phyloP scores from a whole-genome alignment of 2,888 invertebrate species.

The Drosophila recens region DNA sequence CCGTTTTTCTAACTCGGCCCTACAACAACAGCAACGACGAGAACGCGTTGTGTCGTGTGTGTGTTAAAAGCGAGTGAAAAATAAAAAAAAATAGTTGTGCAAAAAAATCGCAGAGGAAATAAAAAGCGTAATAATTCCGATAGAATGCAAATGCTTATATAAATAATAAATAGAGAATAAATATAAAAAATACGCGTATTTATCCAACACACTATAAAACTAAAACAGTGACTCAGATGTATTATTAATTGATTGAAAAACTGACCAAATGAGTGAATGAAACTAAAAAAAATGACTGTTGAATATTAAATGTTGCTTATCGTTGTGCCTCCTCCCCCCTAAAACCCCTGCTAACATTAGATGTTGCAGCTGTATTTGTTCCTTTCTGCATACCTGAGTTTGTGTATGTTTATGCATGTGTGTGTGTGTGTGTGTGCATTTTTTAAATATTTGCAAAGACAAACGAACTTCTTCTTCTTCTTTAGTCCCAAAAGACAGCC shows the following conservation, averaged over 20 bases:
- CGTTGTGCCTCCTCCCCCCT: not conserved
- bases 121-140: slow-evolving; percentile 48
- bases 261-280: slow-evolving; percentile 37
- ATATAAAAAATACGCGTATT: slow-evolving; percentile 36
- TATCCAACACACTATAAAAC: slow-evolving; percentile 41
- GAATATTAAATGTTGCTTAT: slow-evolving; percentile 14
- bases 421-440: slow-evolving; percentile 63
- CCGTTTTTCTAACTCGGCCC: slow-evolving; percentile 70
- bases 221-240: slow-evolving; percentile 36
- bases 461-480: slow-evolving; percentile 12
- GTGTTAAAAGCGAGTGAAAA: slow-evolving; percentile 50
- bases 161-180: slow-evolving; percentile 20
- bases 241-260: slow-evolving; percentile 20
- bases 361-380: slow-evolving; percentile 53
- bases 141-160: slow-evolving; percentile 26
- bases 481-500: slow-evolving; percentile 35
- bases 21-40: slow-evolving; percentile 47
- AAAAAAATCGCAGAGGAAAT: slow-evolving; percentile 43
- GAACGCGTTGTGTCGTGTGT: slow-evolving; percentile 50
- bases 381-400: slow-evolving; percentile 21
- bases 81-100: slow-evolving; percentile 47
- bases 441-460: slow-evolving; percentile 69
- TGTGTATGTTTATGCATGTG: slow-evolving; percentile 25
- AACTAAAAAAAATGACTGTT: slow-evolving; percentile 36
- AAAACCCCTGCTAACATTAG: not conserved